Percentiles rank a stretch among this genome's conserved stretches.
Evolutionary conservation across 2,113 vertebrate genomes (phyloP).

Genomic region (Nanorana parkeri): DNA sequence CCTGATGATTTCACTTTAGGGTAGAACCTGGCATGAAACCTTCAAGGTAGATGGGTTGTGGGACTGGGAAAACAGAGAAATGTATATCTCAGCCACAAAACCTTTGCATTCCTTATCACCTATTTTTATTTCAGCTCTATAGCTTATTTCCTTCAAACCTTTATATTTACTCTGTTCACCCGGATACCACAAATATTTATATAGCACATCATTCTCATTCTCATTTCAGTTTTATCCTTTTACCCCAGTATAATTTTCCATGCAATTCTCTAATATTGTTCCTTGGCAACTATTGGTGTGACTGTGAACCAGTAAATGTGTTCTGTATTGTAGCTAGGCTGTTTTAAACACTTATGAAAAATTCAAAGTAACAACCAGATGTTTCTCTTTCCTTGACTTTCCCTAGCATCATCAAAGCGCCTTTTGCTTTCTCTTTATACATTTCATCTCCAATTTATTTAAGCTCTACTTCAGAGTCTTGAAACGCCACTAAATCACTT

Average conservation of each 20-base stretch:
- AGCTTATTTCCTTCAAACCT: too few relatives aligned
- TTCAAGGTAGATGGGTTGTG: too few relatives aligned
- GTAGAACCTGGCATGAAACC: too few relatives aligned
- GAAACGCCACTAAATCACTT: constrained; percentile 13
- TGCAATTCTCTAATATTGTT: background rate
- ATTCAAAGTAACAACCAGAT: constrained; percentile 27
- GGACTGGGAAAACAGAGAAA: too few relatives aligned
- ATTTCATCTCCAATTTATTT: constrained; percentile 51
- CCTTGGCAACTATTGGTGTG: background rate
- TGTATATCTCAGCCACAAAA: too few relatives aligned
- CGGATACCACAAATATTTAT: too few relatives aligned
- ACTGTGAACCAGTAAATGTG: constrained; percentile 6
- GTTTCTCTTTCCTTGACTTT: constrained; percentile 18
- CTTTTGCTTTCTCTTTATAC: constrained; percentile 40
- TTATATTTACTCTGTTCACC: too few relatives aligned
- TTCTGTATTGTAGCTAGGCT: constrained; percentile 27
- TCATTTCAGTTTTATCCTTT: too few relatives aligned
- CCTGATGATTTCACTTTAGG: too few relatives aligned
- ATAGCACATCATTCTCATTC: too few relatives aligned
- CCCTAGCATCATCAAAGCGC: constrained; percentile 31
- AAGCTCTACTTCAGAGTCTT: background rate
- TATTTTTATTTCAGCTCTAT: too few relatives aligned
- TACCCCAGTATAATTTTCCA: background rate
- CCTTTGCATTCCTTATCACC: too few relatives aligned
- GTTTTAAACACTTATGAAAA: constrained; percentile 34